phyloP scores from a whole-genome alignment of 2,113 vertebrate genomes.

The Hippocampus comes region DNA sequence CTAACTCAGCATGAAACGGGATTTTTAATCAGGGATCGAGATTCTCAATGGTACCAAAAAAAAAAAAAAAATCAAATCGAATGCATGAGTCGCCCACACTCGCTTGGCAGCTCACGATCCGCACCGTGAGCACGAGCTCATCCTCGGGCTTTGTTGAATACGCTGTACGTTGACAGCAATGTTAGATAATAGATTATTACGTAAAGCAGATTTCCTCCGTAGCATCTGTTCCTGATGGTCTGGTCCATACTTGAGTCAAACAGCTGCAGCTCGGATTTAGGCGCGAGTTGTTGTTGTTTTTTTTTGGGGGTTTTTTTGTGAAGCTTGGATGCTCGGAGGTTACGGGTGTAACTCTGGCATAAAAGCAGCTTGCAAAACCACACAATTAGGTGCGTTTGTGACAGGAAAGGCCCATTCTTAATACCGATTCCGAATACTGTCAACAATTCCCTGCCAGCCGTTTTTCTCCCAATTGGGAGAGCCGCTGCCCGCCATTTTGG shows the following conservation, averaged over 20 bases:
- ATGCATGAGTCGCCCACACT: no score
- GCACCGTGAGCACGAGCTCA: background rate
- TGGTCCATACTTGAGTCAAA: background rate
- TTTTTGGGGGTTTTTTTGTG: background rate
- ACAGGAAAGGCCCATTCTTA: background rate
- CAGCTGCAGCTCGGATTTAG: background rate
- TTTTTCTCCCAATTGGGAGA: no score
- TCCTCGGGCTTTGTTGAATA: background rate
- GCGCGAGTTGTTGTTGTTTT: background rate
- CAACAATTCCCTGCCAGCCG: no score
- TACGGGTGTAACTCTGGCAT: background rate
- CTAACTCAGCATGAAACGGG: no score
- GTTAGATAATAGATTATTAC: conserved; percentile 25
- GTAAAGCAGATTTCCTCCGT: conserved; percentile 17
- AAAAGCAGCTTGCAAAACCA: background rate
- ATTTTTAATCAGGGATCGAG: no score
- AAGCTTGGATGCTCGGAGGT: background rate
- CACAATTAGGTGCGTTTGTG: background rate
- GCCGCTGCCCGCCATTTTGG: no score
- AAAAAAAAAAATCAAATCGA: no score
- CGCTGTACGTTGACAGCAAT: background rate
- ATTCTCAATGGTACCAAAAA: no score
- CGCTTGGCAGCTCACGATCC: no score
- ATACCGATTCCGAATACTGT: no score
- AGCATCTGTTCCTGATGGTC: conserved; percentile 13